Percentiles rank a stretch among this genome's conserved stretches.
Evolutionary conservation across 2,888 invertebrate species (phyloP).

Genomic region (Linnaemya vulpina): DNA sequence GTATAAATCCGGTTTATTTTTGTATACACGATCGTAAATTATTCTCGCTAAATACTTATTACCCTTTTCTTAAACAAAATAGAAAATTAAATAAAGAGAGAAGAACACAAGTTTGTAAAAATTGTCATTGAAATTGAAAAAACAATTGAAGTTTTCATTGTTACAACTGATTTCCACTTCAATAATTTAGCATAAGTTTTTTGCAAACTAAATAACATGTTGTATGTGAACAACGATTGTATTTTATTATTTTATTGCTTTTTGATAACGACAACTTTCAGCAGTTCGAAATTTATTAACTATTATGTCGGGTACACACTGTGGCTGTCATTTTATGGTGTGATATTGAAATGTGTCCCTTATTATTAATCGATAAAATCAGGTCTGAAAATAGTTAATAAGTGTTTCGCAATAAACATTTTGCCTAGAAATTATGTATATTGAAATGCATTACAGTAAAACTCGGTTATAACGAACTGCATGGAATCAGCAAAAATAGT

Average conservation of each 20-base stretch:
- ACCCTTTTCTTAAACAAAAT: not conserved
- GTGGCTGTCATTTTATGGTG: too few relatives aligned
- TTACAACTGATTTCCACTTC: not conserved
- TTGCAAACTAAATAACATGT: not conserved
- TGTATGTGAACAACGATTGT: not conserved
- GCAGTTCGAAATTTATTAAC: not conserved
- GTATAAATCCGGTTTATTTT: constrained; percentile 10
- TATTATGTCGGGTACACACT: too few relatives aligned
- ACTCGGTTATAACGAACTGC: too few relatives aligned
- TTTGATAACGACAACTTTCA: not conserved
- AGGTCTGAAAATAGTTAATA: too few relatives aligned
- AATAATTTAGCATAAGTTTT: not conserved
- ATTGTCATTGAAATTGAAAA: not conserved
- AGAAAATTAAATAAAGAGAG: not conserved
- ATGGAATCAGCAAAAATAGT: too few relatives aligned
- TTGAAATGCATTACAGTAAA: too few relatives aligned
- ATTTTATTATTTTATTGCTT: not conserved
- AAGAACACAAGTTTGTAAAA: not conserved
- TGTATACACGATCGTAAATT: not conserved
- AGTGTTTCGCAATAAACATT: too few relatives aligned
- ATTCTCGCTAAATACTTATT: not conserved
- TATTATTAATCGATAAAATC: too few relatives aligned
- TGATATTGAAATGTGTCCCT: too few relatives aligned
- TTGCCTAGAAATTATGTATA: too few relatives aligned
- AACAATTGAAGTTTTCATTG: not conserved